Evolutionary conservation across 2,113 vertebrate species (phyloP).

Genomic region (Oenanthe melanoleuca): DNA sequence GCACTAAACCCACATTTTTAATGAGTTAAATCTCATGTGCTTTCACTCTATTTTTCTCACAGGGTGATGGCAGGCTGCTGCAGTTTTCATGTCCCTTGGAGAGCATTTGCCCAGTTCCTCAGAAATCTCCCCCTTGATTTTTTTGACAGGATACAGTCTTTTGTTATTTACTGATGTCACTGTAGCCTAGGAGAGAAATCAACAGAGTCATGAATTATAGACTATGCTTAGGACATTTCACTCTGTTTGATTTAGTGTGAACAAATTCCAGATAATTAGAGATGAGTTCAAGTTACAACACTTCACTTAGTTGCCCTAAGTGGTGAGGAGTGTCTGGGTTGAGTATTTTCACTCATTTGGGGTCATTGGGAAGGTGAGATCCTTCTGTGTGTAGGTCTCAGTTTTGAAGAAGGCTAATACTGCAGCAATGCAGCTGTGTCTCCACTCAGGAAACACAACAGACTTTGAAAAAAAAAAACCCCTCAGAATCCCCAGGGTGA

Average conservation of each 20-base stretch:
- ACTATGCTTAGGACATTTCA: background rate
- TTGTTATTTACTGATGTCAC: constrained; percentile 59
- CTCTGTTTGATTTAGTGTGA: constrained; percentile 4
- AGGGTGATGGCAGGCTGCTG: background rate
- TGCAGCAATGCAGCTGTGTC: background rate
- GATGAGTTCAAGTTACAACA: background rate
- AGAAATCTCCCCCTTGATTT: constrained; percentile 9
- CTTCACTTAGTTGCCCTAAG: background rate
- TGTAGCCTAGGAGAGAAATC: constrained; percentile 64
- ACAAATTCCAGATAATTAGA: constrained; percentile 25
- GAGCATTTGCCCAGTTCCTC: background rate
- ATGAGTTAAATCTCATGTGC: constrained; percentile 23
- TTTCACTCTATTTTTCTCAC: constrained; percentile 11
- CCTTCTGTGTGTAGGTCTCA: background rate
- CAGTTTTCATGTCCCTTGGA: background rate
- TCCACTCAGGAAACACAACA: background rate
- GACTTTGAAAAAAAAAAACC: background rate
- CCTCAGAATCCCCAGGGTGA: background rate
- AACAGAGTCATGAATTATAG: constrained; percentile 47
- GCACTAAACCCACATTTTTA: constrained; percentile 15
- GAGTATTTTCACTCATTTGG: background rate
- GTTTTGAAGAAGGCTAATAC: background rate
- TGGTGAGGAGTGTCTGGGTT: background rate
- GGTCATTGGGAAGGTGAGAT: background rate
- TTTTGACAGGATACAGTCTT: constrained; percentile 32